Evolutionary conservation across 2,888 invertebrate genomes (phyloP), one percentile per base, ranked within the genome.

Genomic region (Alloplasta piceator): DNA sequence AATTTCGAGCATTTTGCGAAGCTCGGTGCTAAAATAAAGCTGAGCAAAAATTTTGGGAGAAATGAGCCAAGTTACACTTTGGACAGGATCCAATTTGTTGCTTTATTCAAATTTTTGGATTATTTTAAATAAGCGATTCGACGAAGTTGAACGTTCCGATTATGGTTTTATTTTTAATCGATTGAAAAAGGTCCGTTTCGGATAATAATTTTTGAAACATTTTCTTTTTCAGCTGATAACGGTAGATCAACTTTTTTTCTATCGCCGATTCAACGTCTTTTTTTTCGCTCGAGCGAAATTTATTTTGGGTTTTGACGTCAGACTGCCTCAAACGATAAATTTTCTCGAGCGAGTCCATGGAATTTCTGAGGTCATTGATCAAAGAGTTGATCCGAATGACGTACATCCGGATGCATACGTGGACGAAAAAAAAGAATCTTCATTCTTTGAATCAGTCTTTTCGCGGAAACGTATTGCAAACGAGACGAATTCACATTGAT

Each of bases 21-120:
- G 71, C 36, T 26, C 61, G 41, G 41, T 72, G 50, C 61, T 41
- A 61, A 72, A 72, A 72, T 61, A 72, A 61, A 61, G 14, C 56
- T 14, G 41, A 52, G n/a, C 56, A 39, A 72, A 46, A 60, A 60
- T 14, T 39, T 38, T 16, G 10, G n/a, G 12, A 43, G n/a, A n/a
- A 10, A 38, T 38, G n/a, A 46, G 41, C 46, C 4, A 46, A 43
- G 36, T 58, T 39, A 46, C 16, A 41, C 61, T 72, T 72, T 61
- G 61, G 52, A 14, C 14, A 26, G 10, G 72, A 12, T 61, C 61
- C 61, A 72, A 61, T 61, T 61, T 39, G 6, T 61, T 61, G 41
- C 36, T n/a, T 66, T 16, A 16, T 6, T 43, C n/a, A 68, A 38
- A n/a, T 43, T n/a, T n/a, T n/a, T n/a, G n/a, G n/a, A n/a, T n/a